Conservation (phyloP, 1,140 invertebrate species). For the Nomia melanderi region DNA sequence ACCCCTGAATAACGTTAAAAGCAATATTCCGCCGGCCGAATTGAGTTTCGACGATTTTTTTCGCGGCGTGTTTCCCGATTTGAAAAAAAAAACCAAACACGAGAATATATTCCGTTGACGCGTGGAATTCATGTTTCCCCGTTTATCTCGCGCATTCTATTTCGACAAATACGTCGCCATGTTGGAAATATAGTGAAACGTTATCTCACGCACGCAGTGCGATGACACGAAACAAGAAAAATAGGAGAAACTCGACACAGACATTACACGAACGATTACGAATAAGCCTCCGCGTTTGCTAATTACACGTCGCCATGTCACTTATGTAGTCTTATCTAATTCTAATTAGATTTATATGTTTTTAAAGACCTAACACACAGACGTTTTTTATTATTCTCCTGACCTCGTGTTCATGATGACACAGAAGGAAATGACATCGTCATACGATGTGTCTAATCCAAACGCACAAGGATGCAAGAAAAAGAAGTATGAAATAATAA, state of each 20-base stretch:
- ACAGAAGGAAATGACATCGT: neutral
- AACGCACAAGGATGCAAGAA: neutral
- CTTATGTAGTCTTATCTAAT: neutral
- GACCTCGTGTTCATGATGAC: neutral
- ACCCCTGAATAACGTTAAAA: neutral
- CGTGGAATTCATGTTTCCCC: neutral
- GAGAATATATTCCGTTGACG: neutral
- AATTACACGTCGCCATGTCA: neutral
- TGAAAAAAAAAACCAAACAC: neutral
- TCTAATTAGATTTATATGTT: neutral
- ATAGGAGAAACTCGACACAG: neutral
- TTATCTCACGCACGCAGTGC: neutral
- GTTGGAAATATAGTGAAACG: neutral
- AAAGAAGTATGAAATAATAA: neutral
- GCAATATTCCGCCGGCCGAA: neutral
- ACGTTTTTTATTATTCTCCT: neutral
- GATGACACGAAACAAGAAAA: neutral
- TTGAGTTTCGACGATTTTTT: neutral
- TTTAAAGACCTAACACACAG: neutral
- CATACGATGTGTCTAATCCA: neutral
- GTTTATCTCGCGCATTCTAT: constrained; percentile 8
- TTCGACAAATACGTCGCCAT: neutral
- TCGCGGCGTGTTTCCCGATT: neutral
- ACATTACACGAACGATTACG: neutral
- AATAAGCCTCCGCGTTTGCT: neutral